A percentile compares a stretch with the other conserved stretches of the same genome.
Evolutionary conservation across 2,797 vertebrate genomes (phyloP).

Genomic region (Cryptoprocta ferox): DNA sequence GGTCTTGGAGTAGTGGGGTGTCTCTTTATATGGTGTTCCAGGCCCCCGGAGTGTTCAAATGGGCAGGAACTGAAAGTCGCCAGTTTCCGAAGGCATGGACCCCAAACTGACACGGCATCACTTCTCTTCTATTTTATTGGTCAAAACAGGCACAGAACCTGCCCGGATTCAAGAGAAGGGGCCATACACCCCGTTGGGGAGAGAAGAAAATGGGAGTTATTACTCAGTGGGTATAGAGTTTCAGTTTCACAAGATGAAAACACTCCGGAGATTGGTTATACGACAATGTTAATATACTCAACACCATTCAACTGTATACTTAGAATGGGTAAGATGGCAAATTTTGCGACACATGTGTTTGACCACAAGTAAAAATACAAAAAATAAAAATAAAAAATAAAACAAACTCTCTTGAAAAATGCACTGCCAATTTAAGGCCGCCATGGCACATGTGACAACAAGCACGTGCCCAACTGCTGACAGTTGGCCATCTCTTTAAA

Average conservation of each 20-base stretch:
- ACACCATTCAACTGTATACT: neutral
- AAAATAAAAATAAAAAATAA: neutral
- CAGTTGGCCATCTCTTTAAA: neutral
- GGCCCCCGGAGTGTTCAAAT: neutral
- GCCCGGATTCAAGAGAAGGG: neutral
- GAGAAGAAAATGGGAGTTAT: too few relatives aligned
- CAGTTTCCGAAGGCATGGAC: neutral
- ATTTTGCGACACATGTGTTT: neutral
- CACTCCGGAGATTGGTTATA: neutral
- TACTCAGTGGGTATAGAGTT: neutral
- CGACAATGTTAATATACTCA: neutral
- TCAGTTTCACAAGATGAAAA: neutral
- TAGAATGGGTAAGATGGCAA: neutral
- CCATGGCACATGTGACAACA: rapidly evolving
- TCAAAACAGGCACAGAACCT: neutral
- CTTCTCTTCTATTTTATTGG: neutral
- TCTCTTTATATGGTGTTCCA: neutral
- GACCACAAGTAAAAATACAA: neutral
- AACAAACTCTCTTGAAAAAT: neutral
- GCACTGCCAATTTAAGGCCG: neutral
- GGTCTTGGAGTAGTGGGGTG: neutral
- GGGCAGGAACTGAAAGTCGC: neutral
- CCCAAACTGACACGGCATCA: neutral
- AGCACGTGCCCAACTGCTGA: neutral
- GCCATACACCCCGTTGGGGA: neutral